Evolutionary conservation across 2,888 invertebrate genomes (phyloP), one percentile per base, ranked within the genome.

Genomic region (Luperina nickerlii): DNA sequence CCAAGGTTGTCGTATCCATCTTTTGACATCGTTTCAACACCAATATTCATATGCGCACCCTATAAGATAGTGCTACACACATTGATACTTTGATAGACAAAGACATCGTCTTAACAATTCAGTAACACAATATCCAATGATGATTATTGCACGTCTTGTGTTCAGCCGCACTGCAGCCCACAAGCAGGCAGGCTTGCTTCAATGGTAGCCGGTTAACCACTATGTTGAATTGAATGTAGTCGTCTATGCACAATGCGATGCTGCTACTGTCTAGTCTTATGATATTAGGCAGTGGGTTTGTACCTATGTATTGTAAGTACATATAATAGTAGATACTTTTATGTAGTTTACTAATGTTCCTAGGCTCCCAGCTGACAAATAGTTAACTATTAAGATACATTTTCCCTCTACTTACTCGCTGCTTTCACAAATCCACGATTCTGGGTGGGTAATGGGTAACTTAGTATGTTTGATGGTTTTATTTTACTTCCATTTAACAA

Each of bases 81-180:
- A 79, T 54, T 15, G 45, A 38, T 27, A 63, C 45, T 67, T 54
- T 15, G 45, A 38, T 27, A 84, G 4, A 45, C 24, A 45, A 68
- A 57, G 20, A 65, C 20, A 11, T 63, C 15, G 42, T 13, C n/a
- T 27, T 38, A 80, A 67, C 62, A 85, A 67, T 48, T 9, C 38
- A 69, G 71, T 42, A 70, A 57, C 27, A 86, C 66, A 83, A 83
- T 83, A 73, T 57, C 51, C 48, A 42, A 27, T 70, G 42, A 78
- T 75, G 32, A 82, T 20, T 45, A 32, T 54, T 70, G 32, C 60
- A n/a, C 27, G 74, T 73, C 63, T 72, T 63, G 32, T 69, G 57
- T 32, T 65, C 45, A 71, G 60, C 60, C 85, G n/a, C 68, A 75
- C n/a, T 71, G 83, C 69, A 83, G 2, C 38, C 57, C 67, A 62